Percentiles rank a stretch among this genome's conserved stretches.
These are phyloP conservation scores for Branchinecta lindahli DNA, from an alignment of 1,140 invertebrate genomes.

Conservation along the genomic window DNA sequence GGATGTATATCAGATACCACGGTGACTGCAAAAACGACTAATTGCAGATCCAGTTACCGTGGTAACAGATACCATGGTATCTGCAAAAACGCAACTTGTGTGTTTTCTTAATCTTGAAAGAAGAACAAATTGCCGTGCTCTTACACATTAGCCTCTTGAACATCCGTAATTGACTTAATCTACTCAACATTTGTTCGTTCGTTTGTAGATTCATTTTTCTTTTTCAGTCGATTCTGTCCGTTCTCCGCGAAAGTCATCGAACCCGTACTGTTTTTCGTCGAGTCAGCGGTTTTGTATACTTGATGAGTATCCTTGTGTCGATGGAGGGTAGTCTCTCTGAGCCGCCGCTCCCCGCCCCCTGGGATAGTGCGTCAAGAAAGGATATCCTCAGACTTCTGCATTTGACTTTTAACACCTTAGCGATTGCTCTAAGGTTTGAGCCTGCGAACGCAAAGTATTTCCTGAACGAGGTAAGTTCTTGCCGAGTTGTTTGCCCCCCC, in stretches of 20 bases:
- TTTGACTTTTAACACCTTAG: conserved; percentile 85
- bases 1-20: too few species aligned
- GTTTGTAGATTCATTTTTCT: conserved; percentile 16
- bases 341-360: conserved; percentile 29
- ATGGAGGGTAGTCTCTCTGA: conserved; percentile 62
- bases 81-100: too few species aligned
- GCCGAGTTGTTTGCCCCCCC: background rate
- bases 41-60: too few species aligned
- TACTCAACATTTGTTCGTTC: too few species aligned
- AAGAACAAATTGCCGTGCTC: too few species aligned
- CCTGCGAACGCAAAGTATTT: conserved; percentile 98
- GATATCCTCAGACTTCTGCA: conserved; percentile 57
- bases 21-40: too few species aligned
- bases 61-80: too few species aligned
- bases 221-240: conserved; percentile 55
- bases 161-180: too few species aligned
- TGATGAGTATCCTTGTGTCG: conserved; percentile 86
- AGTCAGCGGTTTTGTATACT: conserved; percentile 87
- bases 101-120: too few species aligned
- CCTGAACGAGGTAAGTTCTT: conserved; percentile 60
- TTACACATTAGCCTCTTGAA: too few species aligned
- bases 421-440: conserved; percentile 95
- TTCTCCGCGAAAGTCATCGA: conserved; percentile 82
- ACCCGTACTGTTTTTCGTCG: conserved; percentile 92
- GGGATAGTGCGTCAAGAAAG: conserved; percentile 32